phyloP scores from a whole-genome alignment of 2,113 vertebrate genomes.

The Silurus glanis region DNA sequence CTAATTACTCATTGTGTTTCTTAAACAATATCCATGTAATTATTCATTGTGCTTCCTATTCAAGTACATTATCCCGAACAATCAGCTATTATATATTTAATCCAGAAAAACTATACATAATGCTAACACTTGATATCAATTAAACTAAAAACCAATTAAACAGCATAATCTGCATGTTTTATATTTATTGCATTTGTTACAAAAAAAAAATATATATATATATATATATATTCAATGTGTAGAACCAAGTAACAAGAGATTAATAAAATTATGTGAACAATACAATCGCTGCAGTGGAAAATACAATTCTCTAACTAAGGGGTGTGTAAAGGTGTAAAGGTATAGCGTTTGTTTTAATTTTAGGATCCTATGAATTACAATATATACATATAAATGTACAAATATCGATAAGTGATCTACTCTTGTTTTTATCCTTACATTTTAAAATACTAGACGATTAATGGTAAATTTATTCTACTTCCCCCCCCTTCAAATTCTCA shows the following conservation, averaged over 20 bases:
- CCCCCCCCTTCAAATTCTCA: background rate
- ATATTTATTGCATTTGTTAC: background rate
- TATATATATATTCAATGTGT: background rate
- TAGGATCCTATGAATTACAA: background rate
- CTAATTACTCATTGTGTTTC: background rate
- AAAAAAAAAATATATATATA: background rate
- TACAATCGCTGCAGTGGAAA: background rate
- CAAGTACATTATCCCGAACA: background rate
- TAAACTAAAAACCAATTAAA: background rate
- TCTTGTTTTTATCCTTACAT: too few relatives aligned
- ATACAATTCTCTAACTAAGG: background rate
- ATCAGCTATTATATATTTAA: background rate
- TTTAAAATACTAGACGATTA: background rate
- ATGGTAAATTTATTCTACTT: background rate
- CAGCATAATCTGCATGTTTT: background rate
- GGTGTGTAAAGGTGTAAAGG: background rate
- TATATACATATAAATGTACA: background rate
- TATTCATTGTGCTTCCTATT: background rate
- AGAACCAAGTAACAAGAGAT: background rate
- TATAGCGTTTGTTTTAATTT: background rate
- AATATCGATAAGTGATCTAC: background rate
- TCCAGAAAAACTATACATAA: background rate
- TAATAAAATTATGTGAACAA: background rate
- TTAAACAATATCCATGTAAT: background rate
- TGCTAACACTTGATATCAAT: background rate